Evolutionary conservation across 2,888 invertebrate species (phyloP), one percentile per base, ranked within the genome.

Genomic region (Drosophila heteroneura): DNA sequence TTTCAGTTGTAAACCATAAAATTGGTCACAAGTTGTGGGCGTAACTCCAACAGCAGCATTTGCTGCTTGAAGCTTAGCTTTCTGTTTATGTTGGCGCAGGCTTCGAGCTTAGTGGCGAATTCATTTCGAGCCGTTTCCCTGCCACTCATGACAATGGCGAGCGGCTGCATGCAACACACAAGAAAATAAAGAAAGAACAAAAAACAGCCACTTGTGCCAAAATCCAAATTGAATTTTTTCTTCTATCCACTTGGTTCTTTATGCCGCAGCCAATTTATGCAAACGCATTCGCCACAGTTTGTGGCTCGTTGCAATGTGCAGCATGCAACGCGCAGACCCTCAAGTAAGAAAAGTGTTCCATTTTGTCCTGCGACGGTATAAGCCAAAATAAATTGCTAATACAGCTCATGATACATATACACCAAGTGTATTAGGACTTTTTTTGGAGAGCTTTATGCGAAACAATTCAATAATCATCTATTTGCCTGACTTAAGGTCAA

Each of bases 171-270:
- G 37, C 56, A 37, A 39, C 57, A 28, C 5, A 26, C n/a, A 26
- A 51, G 19, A 19, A 37, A 37, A 37, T 16, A 52, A 37, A 26
- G 3, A 22, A 9, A 14, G 1, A 7, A 12, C 58, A 67, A 67
- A 69, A 70, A 77, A 85, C 65, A 65, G 57, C 66, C 68, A 72
- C 70, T 70, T 70, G 74, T 72, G 74, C 89, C 81, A 74, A 87
- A 90, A 87, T 83, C 83, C 83, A 90, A 87, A 87, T 90, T 90
- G 86, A 90, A 90, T 83, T 90, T 83, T 76, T 71, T 79, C 68
- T 51, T 59, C 58, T 60, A 59, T 28, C 61, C 79, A 65, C 70
- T 78, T 78, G 67, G 66, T 62, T 53, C 65, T 76, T 71, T 76
- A 65, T 70, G 88, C 70, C 76, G 64, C 56, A 51, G 66, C 71